Evolutionary conservation across 2,797 vertebrate genomes (phyloP).

Genomic region (Lepilemur ruficaudatus): DNA sequence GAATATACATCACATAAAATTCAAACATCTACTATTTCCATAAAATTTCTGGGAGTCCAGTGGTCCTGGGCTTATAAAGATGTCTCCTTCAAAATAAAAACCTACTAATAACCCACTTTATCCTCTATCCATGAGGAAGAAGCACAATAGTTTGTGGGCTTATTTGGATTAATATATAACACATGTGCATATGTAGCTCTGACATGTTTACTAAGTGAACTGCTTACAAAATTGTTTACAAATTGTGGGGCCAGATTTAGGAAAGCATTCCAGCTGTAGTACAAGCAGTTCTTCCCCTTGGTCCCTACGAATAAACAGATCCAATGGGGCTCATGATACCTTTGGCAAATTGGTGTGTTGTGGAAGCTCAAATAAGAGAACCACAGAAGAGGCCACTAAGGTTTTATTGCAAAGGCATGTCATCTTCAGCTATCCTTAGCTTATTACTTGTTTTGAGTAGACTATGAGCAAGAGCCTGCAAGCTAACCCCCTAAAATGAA

Average conservation of each 20-base stretch:
- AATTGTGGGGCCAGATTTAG: conserved; percentile 10
- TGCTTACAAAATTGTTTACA: conserved; percentile 48
- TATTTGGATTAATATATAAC: conserved; percentile 44
- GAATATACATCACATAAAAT: neutral
- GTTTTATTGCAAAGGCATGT: neutral
- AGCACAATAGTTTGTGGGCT: neutral
- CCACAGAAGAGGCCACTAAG: neutral
- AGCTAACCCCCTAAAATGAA: neutral
- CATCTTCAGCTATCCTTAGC: neutral
- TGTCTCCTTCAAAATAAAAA: neutral
- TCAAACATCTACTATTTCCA: neutral
- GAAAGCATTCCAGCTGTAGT: neutral
- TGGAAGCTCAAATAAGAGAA: neutral
- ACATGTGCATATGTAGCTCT: neutral
- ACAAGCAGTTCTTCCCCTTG: neutral
- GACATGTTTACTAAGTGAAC: conserved; percentile 36
- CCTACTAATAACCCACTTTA: neutral
- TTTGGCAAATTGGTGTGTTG: neutral
- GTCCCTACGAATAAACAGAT: neutral
- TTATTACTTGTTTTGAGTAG: neutral
- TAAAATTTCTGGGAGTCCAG: neutral
- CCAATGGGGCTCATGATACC: neutral
- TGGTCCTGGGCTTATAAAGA: neutral
- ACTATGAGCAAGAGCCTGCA: neutral
- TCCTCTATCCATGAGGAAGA: neutral